Base-by-base conservation (phyloP, 2,888 invertebrate species). In the Boloria selene region DNA sequence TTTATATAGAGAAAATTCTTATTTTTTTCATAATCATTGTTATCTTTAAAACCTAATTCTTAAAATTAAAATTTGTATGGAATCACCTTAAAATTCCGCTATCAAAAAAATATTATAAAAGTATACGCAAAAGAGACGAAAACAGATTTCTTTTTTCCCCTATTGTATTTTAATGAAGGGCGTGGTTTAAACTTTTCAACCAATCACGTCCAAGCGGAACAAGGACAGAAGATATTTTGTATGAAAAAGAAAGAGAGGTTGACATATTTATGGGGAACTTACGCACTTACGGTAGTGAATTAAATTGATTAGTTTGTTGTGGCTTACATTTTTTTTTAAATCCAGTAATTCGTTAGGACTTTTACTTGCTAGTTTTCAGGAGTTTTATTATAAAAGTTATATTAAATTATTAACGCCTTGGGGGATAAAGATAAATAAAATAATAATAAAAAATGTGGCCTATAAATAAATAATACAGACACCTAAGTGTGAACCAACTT, bases 81-180 rank as follows among this genome's bases (percentile, higher is more conserved):
- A 3, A 31, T n/a, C 31, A 2, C n/a, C 3, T 7, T 17, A 55
- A 55, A 55, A 16, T 17, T 1, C 3, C 17, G 4, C 22, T n/a
- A 38, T 0, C 31, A 14, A 17, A 38, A 26, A 49, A 10, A 31
- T 16, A 16, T 58, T 49, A 50, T 65, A 42, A 38, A 26, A 44
- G 31, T 44, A 49, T 61, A 54, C 65, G 62, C 42, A 71, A 74
- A 63, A 70, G 75, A 74, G 77, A 76, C 64, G 67, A 64, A 67
- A 26, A 66, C 69, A 64, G 70, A 65, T 70, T 70, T 69, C 69
- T 69, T 74, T 73, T 75, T 73, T 72, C 74, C 72, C 61, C 80
- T 77, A 83, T 85, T 86, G 85, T 85, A 79, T 79, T 71, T 70
- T 77, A 76, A 77, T 73, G 72, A 74, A 75, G 83, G 86, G 86